Evolutionary conservation across 2,888 invertebrate genomes (phyloP), one percentile per base, ranked within the genome.

Genomic region (Lepidocyrtinus sp.): DNA sequence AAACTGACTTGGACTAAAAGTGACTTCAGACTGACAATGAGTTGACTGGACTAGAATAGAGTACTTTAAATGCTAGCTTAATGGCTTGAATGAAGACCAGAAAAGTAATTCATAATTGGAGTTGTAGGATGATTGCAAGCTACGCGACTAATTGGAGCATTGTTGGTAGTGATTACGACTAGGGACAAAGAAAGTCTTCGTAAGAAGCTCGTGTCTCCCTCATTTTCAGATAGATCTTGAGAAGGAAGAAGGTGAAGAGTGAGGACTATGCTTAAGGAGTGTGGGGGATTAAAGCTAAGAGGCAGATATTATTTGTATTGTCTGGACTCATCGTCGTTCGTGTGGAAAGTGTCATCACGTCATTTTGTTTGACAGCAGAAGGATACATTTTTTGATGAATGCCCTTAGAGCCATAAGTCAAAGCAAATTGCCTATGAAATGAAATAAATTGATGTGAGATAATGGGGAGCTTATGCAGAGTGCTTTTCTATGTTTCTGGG

Each of bases 141-240:
- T n/a, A n/a, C n/a, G n/a, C n/a, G 50, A 50, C 50, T 50, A 50
- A 50, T 50, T 50, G 50, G 50, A 50, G 50, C 17, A 50, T 50
- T 50, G 50, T 50, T 50, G 17, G 12, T n/a, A n/a, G n/a, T n/a
- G 12, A 17, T 50, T 50, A 50, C 50, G 50, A 50, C 50, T n/a
- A 50, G 50, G 50, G 50, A 36, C 12, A 50, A 50, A 50, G 50
- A 50, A 50, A 50, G 50, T 50, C 50, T 12, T 36, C 36, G 36
- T 7, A 36, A 36, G 36, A 12, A 36, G 50, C 50, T 50, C 50
- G 50, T 50, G 50, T 50, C 50, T 50, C 12, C 50, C 5, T 50
- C 50, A 50, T 50, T 50, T n/a, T n/a, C n/a, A n/a, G n/a, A n/a
- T n/a, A n/a, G n/a, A n/a, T n/a, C n/a, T n/a, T n/a, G 50, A 50